Evolutionary conservation across 2,797 vertebrate genomes (phyloP).

Genomic region (Arremon brunneinucha): DNA sequence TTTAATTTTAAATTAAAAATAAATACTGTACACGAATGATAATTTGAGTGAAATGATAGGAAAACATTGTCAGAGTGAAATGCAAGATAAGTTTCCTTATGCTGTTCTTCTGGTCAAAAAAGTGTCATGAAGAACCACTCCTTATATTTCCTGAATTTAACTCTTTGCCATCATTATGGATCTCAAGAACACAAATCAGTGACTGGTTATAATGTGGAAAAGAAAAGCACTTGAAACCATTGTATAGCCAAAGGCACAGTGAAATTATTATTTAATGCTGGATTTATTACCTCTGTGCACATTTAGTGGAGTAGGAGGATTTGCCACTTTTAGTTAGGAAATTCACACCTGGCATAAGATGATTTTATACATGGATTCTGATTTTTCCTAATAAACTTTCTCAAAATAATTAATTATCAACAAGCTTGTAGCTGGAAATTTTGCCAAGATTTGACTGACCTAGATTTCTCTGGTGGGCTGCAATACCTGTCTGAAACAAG

Average conservation of each 20-base stretch:
- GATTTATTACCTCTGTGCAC: conserved; percentile 27
- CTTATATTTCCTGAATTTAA: background rate
- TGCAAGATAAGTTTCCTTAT: background rate
- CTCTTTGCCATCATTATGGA: background rate
- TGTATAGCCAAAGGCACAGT: background rate
- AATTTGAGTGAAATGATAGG: conserved; percentile 55
- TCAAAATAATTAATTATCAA: background rate
- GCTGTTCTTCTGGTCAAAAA: background rate
- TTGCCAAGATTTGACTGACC: background rate
- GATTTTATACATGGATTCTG: background rate
- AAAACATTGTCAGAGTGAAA: conserved; percentile 44
- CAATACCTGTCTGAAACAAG: background rate
- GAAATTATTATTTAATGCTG: conserved; percentile 41
- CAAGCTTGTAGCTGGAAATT: background rate
- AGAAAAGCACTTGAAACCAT: background rate
- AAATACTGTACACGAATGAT: conserved; percentile 63
- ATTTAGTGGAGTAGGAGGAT: background rate
- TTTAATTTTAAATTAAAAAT: conserved; percentile 72
- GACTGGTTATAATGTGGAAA: background rate
- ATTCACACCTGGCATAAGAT: background rate
- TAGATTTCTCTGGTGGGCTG: background rate
- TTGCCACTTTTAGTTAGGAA: background rate
- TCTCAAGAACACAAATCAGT: background rate
- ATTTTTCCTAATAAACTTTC: background rate
- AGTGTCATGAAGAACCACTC: background rate